A percentile compares a stretch with the other conserved stretches of the same genome.
phyloP scores from a whole-genome alignment of 1,140 invertebrate genomes.

The Archivesica marissinica region DNA sequence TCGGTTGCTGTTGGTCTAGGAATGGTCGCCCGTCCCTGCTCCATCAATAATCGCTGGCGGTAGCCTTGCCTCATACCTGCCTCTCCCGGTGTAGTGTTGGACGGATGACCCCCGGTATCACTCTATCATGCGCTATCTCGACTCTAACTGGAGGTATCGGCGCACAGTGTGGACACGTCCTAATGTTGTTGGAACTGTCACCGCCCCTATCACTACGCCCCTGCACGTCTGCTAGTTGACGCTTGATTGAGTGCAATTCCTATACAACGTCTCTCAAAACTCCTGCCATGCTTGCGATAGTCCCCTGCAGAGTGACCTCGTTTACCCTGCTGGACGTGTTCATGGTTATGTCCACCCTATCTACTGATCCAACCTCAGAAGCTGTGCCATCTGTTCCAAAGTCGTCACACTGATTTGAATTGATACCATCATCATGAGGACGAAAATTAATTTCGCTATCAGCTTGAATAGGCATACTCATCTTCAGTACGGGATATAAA shows the following conservation, averaged over 20 bases:
- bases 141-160: no score
- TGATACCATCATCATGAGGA: no score
- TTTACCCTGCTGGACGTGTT: background rate
- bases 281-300: background rate
- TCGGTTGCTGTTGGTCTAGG: no score
- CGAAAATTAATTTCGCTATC: constrained; percentile 4
- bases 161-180: no score
- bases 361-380: background rate
- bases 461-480: background rate
- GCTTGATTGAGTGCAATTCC: background rate
- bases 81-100: no score
- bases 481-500: no score
- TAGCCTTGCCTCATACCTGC: no score
- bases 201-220: background rate
- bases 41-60: no score
- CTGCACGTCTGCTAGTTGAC: background rate
- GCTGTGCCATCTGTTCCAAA: background rate
- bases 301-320: background rate
- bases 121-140: no score
- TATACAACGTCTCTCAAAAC: background rate
- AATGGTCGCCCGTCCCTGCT: no score
- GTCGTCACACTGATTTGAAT: background rate
- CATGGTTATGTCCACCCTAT: background rate
- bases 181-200: background rate
- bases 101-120: no score